phyloP scores from a whole-genome alignment of 2,113 vertebrate genomes.

The Melospiza melodia region DNA sequence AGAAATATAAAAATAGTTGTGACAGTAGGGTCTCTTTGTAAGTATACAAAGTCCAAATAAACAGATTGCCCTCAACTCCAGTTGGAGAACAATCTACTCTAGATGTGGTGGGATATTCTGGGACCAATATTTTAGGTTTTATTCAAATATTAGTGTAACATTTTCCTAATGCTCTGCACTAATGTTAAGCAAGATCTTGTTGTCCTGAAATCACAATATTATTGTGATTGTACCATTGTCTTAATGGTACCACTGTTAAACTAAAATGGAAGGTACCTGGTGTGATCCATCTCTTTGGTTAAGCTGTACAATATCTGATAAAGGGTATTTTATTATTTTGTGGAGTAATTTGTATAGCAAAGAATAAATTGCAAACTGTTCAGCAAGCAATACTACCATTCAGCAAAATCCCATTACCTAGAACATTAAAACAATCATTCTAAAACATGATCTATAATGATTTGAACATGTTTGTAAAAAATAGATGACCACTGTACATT shows the following conservation, averaged over 20 bases:
- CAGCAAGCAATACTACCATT: not conserved
- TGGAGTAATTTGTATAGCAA: slow-evolving; percentile 8
- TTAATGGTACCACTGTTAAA: not conserved
- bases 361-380: not conserved
- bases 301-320: not conserved
- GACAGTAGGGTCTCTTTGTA: not conserved
- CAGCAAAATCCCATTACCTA: slow-evolving; percentile 19
- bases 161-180: not conserved
- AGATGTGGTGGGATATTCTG: not conserved
- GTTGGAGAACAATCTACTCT: not conserved
- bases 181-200: not conserved
- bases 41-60: not conserved
- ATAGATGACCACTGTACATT: slow-evolving; percentile 45
- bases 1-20: not conserved
- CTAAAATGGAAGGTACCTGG: not conserved
- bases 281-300: not conserved
- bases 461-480: slow-evolving; percentile 52
- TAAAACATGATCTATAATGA: slow-evolving; percentile 36
- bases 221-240: not conserved
- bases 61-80: not conserved
- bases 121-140: not conserved
- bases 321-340: slow-evolving; percentile 19
- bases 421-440: slow-evolving; percentile 42
- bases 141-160: not conserved
- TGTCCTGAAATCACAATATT: not conserved